phyloP scores from a whole-genome alignment of 2,797 vertebrate genomes.

The Gymnopithys bicolor region DNA sequence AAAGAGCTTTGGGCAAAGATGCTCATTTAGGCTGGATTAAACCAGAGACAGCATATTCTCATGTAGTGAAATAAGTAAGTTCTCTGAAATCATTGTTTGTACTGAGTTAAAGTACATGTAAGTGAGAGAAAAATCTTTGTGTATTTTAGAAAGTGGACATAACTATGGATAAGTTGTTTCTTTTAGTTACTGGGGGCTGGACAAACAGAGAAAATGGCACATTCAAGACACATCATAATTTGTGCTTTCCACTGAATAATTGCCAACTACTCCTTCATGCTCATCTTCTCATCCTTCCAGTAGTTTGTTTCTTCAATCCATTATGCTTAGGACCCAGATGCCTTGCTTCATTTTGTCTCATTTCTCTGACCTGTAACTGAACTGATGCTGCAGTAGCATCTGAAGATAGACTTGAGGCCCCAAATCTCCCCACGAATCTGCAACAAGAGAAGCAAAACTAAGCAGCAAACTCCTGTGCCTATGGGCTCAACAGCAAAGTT shows the following conservation, averaged over 20 bases:
- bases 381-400: background rate
- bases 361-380: background rate
- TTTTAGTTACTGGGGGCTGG: background rate
- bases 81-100: background rate
- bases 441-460: background rate
- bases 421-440: fast-evolving
- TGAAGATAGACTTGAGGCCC: background rate
- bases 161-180: background rate
- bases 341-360: background rate
- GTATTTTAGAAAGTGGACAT: background rate
- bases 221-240: background rate
- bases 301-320: background rate
- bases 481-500: background rate
- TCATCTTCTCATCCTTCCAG: background rate
- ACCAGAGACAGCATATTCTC: background rate
- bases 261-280: background rate
- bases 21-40: background rate
- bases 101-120: background rate
- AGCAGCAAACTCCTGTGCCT: background rate
- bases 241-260: background rate
- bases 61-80: background rate
- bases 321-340: background rate
- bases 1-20: background rate
- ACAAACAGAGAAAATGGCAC: background rate
- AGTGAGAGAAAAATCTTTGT: background rate